Conservation (phyloP, 2,888 invertebrate species). For the Lasioglossum malachurum region DNA sequence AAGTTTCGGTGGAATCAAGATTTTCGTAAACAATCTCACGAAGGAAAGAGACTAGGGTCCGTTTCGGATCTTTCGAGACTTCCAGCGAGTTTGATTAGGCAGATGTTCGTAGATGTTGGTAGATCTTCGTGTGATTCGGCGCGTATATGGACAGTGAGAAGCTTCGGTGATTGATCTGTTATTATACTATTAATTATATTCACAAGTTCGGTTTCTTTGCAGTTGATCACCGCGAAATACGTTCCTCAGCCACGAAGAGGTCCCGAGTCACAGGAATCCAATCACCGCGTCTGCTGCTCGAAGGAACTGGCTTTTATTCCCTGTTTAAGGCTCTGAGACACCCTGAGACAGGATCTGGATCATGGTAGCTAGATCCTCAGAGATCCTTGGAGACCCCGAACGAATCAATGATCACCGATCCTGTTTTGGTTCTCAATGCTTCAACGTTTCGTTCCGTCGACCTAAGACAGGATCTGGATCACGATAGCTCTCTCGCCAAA, state of each 20-base stretch:
- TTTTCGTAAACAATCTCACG: neutral
- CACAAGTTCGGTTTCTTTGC: neutral
- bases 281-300: neutral
- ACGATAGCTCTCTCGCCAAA: neutral
- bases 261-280: neutral
- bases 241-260: neutral
- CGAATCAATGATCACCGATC: conserved; percentile 36
- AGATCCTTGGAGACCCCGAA: conserved; percentile 1
- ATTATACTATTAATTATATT: neutral
- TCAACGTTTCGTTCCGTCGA: neutral
- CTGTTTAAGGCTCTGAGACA: neutral
- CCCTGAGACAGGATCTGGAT: neutral
- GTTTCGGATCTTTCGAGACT: neutral
- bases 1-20: neutral
- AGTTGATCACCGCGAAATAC: neutral
- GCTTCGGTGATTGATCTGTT: neutral
- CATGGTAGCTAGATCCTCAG: neutral
- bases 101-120: neutral
- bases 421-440: conserved; percentile 21
- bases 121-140: neutral
- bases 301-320: conserved; percentile 15
- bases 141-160: neutral
- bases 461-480: neutral
- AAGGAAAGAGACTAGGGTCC: neutral
- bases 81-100: neutral